These are phyloP conservation scores for Diplodus sargus DNA, from an alignment of 2,797 vertebrate genomes.

Conservation along the genomic window DNA sequence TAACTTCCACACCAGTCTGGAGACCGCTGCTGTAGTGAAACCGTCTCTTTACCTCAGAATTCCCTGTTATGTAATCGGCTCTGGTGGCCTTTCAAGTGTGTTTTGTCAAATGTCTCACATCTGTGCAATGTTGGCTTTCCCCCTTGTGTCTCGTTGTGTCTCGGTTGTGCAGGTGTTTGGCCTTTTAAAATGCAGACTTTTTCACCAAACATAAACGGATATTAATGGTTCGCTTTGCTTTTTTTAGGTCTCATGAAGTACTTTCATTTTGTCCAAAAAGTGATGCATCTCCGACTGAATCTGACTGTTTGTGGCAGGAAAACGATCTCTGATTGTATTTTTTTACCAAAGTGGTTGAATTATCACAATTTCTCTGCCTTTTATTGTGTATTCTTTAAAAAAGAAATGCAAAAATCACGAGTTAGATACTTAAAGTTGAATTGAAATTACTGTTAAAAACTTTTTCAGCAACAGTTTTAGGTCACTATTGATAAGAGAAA, in stretches of 20 bases:
- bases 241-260: background rate
- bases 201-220: background rate
- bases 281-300: background rate
- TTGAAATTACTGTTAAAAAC: no score
- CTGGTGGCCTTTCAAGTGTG: background rate
- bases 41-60: background rate
- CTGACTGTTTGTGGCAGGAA: background rate
- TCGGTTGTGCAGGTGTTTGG: background rate
- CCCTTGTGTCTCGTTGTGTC: background rate
- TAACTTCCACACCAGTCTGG: background rate
- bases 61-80: background rate
- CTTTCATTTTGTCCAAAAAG: no score
- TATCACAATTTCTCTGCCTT: background rate
- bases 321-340: background rate
- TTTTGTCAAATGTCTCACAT: conserved; percentile 20
- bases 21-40: background rate
- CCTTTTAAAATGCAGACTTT: background rate
- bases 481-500: no score
- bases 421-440: no score
- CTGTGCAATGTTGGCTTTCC: background rate
- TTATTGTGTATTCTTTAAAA: no score
- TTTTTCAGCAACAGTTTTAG: no score
- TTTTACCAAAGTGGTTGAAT: background rate
- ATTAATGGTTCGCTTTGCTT: background rate
- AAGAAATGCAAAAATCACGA: no score